phyloP scores from a whole-genome alignment of 2,797 vertebrate genomes.

The Microtus obscurus region DNA sequence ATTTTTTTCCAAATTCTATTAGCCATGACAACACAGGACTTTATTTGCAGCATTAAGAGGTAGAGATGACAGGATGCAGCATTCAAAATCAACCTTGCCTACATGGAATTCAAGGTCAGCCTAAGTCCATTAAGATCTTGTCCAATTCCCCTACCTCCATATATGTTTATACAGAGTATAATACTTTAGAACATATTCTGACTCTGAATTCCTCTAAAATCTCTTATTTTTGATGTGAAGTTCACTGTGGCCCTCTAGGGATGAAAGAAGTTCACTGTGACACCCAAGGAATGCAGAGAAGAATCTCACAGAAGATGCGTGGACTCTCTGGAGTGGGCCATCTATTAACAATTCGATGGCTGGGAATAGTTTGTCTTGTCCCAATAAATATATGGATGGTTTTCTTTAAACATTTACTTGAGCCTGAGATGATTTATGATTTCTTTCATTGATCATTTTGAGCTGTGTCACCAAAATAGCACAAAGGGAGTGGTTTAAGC shows the following conservation, averaged over 20 bases:
- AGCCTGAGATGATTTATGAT: neutral
- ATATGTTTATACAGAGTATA: neutral
- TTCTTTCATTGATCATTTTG: neutral
- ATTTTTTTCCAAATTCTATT: neutral
- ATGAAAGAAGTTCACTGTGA: neutral
- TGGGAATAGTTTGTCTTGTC: neutral
- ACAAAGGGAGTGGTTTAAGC: neutral
- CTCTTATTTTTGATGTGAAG: neutral
- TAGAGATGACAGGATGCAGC: neutral
- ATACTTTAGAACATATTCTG: neutral
- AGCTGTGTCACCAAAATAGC: neutral
- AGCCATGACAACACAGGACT: neutral
- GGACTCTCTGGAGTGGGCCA: neutral
- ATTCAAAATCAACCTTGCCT: neutral
- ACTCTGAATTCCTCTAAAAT: neutral
- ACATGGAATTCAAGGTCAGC: neutral
- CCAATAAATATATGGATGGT: neutral
- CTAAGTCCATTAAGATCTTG: neutral
- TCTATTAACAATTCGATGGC: neutral
- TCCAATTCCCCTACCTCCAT: neutral
- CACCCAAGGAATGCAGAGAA: neutral
- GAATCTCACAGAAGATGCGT: neutral
- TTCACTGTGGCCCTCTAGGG: neutral
- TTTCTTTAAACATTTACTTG: neutral
- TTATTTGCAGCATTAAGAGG: no score